phyloP scores from a whole-genome alignment of 1,140 invertebrate species.

The Dufourea novaeangliae region DNA sequence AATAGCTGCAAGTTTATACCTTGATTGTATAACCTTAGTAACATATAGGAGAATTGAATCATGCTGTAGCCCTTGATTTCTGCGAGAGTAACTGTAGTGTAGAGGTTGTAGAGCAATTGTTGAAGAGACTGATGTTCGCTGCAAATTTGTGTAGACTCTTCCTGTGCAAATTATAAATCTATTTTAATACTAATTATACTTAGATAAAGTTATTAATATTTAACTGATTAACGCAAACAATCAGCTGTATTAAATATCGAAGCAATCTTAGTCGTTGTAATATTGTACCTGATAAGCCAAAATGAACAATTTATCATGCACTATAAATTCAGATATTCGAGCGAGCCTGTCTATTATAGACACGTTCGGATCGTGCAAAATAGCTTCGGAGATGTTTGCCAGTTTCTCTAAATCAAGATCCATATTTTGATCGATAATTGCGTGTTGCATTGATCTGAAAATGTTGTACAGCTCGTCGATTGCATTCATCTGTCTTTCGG shows the following conservation, averaged over 20 bases:
- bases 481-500: constrained; percentile 80
- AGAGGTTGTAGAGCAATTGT: constrained; percentile 91
- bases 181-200: neutral
- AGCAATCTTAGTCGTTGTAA: neutral
- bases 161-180: constrained; percentile 79
- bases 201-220: neutral
- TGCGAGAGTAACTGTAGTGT: constrained; percentile 88
- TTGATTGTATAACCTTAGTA: constrained; percentile 86
- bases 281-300: constrained; percentile 84
- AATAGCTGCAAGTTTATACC: constrained; percentile 23
- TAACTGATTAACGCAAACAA: neutral
- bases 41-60: constrained; percentile 93
- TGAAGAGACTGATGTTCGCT: constrained; percentile 88
- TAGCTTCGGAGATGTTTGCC: constrained; percentile 84
- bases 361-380: constrained; percentile 83
- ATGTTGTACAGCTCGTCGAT: constrained; percentile 84
- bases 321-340: constrained; percentile 81
- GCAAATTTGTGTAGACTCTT: constrained; percentile 85
- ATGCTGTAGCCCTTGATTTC: constrained; percentile 93
- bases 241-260: neutral
- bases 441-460: constrained; percentile 82
- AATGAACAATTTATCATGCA: constrained; percentile 84
- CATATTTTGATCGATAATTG: constrained; percentile 65
- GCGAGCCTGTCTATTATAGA: constrained; percentile 81
- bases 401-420: constrained; percentile 81